Conservation (phyloP, 2,888 invertebrate species). For the Chaetogeoica ovagalla region DNA sequence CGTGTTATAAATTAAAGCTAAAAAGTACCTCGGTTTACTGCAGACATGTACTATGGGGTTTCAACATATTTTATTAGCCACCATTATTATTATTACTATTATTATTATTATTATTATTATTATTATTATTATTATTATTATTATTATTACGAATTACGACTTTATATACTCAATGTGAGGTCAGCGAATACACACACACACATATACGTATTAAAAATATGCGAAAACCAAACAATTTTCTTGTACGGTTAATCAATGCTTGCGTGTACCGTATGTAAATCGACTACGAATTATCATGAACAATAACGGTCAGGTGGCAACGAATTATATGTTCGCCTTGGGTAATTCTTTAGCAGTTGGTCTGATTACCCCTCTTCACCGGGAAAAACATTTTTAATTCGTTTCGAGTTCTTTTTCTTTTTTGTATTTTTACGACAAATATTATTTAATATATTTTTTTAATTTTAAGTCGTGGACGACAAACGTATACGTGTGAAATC, state of each 20-base stretch:
- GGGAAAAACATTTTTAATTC: too few relatives aligned
- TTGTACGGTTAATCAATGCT: neutral
- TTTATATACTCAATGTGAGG: neutral
- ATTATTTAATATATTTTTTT: too few relatives aligned
- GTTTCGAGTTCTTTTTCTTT: too few relatives aligned
- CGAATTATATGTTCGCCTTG: too few relatives aligned
- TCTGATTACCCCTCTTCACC: too few relatives aligned
- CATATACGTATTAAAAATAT: neutral
- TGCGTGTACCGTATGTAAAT: neutral
- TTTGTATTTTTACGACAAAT: too few relatives aligned
- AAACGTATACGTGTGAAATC: too few relatives aligned
- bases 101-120: neutral
- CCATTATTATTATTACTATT: neutral
- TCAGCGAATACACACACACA: neutral
- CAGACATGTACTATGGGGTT: neutral
- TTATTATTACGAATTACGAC: neutral
- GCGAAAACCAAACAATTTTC: neutral
- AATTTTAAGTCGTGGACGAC: too few relatives aligned
- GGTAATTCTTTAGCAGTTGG: too few relatives aligned
- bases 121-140: neutral
- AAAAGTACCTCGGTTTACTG: neutral
- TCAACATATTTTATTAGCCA: constrained; percentile 11
- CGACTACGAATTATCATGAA: too few relatives aligned
- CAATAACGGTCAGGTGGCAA: too few relatives aligned
- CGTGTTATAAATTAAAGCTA: constrained; percentile 26